phyloP scores from a whole-genome alignment of 2,888 invertebrate species.

The Eugnorisma glareosa region DNA sequence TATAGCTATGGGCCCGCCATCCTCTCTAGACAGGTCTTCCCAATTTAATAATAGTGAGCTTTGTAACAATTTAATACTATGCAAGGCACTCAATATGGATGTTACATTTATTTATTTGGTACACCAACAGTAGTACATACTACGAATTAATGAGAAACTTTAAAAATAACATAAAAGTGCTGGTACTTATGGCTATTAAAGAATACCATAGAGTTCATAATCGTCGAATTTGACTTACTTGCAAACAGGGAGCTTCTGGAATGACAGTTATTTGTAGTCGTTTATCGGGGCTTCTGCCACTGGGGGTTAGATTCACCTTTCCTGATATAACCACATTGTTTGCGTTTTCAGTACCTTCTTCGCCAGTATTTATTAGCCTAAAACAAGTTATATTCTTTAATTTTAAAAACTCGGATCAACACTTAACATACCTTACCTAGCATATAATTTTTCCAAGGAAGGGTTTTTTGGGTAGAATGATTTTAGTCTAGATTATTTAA shows the following conservation, averaged over 20 bases:
- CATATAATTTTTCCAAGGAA: too few species aligned
- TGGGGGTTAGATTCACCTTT: slow-evolving; percentile 89
- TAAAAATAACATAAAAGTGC: too few species aligned
- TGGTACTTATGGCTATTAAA: too few species aligned
- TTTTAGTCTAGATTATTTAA: too few species aligned
- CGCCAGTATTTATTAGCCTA: slow-evolving; percentile 83
- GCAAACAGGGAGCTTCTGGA: slow-evolving; percentile 95
- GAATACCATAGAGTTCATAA: neutral
- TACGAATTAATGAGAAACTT: too few species aligned
- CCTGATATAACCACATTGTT: slow-evolving; percentile 90
- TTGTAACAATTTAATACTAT: neutral
- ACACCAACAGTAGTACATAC: too few species aligned
- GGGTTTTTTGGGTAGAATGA: too few species aligned
- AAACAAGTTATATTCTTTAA: neutral
- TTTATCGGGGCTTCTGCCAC: slow-evolving; percentile 91
- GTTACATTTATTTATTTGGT: too few species aligned
- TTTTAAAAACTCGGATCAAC: too few species aligned
- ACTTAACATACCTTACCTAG: too few species aligned
- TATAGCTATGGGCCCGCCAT: neutral
- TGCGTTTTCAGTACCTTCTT: slow-evolving; percentile 79
- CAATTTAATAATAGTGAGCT: neutral
- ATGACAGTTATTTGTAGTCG: slow-evolving; percentile 94
- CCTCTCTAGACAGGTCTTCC: neutral
- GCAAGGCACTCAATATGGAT: neutral
- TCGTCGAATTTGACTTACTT: slow-evolving; percentile 87